Evolutionary conservation across 2,888 invertebrate genomes (phyloP), one percentile per base, ranked within the genome.

Genomic region (Leptopilina syphax): DNA sequence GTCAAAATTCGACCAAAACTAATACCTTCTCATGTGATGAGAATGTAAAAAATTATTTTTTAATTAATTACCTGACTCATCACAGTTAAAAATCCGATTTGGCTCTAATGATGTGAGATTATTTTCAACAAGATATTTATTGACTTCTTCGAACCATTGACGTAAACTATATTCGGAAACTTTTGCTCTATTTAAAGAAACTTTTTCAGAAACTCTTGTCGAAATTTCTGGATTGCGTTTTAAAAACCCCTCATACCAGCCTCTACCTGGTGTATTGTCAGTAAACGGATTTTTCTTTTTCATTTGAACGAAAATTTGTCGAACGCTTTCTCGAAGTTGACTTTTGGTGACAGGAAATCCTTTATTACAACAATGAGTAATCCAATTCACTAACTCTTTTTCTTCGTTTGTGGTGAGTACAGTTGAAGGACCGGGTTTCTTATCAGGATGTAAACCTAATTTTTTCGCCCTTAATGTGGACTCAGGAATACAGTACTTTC

Each of bases 71-170:
- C 84, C 87, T 44, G 85, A 86, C 80, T 87, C 86, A 66, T 89
- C 87, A 47, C 84, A 81, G 79, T 88, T 88, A 77, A 89, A 88
- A 41, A 88, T 83, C 79, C 85, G 85, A 66, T 34, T 57, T 24
- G 83, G 86, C 60, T 87, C 82, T 47, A 86, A 81, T 77, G 84
- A 76, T 13, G 84, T 79, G 13, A 85, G 78, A 57, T 79, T 65
- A 67, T 83, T 81, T 41, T 82, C 79, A 65, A 78, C 57, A 41
- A 87, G 68, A 84, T 86, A 86, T 27, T 57, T 54, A 65, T 80
- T 80, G 5, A 86, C 77, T 80, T 84, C 83, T 65, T 77, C 54
- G 82, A 87, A 87, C 86, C 88, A 88, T 70, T n/a, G 63, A 73
- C 80, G 80, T 24, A 88, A 82, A 41, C 84, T 68, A 13, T 85